These are phyloP conservation scores for Apis florea DNA, from an alignment of 1,140 invertebrate species.

Conservation along the genomic window DNA sequence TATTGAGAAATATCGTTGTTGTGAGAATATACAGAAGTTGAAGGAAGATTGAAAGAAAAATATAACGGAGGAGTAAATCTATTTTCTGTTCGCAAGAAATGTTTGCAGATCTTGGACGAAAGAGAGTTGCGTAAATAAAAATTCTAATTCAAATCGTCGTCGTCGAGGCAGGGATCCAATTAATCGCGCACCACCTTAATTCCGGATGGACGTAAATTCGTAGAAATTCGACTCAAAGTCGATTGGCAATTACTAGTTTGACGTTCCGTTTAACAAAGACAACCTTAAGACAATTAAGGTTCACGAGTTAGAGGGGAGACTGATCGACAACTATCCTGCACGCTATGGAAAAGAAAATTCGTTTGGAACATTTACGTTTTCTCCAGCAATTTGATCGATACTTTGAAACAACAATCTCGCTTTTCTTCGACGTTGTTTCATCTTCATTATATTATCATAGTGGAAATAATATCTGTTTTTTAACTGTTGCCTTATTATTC, in stretches of 20 bases:
- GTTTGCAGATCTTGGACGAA: no score
- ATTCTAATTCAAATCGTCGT: background rate
- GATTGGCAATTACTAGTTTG: conserved; percentile 51
- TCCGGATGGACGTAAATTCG: conserved; percentile 14
- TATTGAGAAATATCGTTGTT: no score
- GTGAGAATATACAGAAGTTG: no score
- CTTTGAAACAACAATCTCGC: background rate
- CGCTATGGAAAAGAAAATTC: background rate
- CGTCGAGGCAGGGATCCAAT: conserved; percentile 3
- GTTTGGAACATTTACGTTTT: background rate
- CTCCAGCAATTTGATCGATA: background rate
- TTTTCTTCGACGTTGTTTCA: background rate
- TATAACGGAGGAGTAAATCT: no score
- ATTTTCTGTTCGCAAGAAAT: no score
- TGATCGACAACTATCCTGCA: background rate
- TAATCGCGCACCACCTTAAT: conserved; percentile 30
- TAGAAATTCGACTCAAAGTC: conserved; percentile 39
- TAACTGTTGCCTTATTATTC: no score
- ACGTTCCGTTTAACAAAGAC: conserved; percentile 45
- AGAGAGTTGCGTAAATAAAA: background rate
- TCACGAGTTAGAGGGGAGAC: background rate
- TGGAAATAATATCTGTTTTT: background rate
- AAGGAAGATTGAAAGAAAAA: no score
- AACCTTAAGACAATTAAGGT: conserved; percentile 48
- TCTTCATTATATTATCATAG: background rate